These are phyloP conservation scores for Blennius ocellaris DNA, from an alignment of 2,113 vertebrate species.

Conservation along the genomic window DNA sequence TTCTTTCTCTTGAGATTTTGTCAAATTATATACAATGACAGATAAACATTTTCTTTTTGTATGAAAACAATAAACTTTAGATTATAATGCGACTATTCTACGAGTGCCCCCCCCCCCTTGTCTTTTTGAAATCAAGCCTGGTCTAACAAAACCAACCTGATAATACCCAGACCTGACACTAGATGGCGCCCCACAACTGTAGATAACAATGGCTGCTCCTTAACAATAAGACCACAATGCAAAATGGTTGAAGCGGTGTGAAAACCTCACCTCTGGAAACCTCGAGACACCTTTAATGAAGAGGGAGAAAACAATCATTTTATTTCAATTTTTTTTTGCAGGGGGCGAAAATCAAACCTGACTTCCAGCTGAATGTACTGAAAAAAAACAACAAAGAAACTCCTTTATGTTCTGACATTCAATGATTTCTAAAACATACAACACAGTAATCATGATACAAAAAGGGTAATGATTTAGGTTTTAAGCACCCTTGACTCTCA, in stretches of 20 bases:
- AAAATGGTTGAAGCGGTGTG: slow-evolving; percentile 72
- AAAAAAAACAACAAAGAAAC: too few relatives aligned
- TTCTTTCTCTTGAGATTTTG: too few relatives aligned
- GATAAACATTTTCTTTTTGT: too few relatives aligned
- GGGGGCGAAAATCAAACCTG: too few relatives aligned
- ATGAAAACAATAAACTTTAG: too few relatives aligned
- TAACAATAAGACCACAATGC: slow-evolving; percentile 63
- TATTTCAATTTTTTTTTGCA: too few relatives aligned
- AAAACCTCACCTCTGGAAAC: slow-evolving; percentile 32
- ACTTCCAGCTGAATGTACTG: too few relatives aligned
- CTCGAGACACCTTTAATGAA: slow-evolving; percentile 17
- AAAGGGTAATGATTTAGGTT: background rate
- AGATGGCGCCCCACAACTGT: slow-evolving; percentile 55
- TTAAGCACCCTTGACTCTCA: background rate
- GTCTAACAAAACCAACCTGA: too few relatives aligned
- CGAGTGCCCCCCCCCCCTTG: too few relatives aligned
- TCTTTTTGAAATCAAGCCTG: too few relatives aligned
- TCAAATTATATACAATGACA: too few relatives aligned
- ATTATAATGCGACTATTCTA: too few relatives aligned
- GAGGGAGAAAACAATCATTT: background rate
- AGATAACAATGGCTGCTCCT: slow-evolving; percentile 11
- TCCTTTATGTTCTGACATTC: background rate
- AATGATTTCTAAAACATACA: slow-evolving; percentile 4
- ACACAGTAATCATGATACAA: background rate
- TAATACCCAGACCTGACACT: slow-evolving; percentile 47